phyloP scores from a whole-genome alignment of 2,888 invertebrate genomes.

The Pomacea canaliculata region DNA sequence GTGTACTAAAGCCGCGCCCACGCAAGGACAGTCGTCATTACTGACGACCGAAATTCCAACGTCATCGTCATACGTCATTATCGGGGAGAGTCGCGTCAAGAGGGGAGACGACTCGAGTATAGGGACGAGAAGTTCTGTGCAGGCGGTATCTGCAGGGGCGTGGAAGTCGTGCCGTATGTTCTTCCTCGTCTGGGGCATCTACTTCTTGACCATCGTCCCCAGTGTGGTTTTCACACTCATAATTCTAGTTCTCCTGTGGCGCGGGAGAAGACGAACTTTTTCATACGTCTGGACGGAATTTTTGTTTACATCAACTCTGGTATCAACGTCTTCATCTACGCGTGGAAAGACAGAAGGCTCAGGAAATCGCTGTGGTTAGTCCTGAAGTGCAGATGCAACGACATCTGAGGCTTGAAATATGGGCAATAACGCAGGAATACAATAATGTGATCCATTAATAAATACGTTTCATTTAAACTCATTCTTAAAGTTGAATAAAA shows the following conservation, averaged over 20 bases:
- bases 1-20: no score
- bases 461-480: no score
- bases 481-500: no score
- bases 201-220: not conserved
- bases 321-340: constrained; percentile 1
- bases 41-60: no score
- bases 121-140: no score
- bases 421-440: no score
- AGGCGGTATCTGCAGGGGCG: not conserved
- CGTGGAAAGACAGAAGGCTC: not conserved
- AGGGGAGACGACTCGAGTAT: no score
- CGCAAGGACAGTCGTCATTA: no score
- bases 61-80: no score
- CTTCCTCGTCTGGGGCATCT: constrained; percentile 1
- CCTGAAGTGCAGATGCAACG: not conserved
- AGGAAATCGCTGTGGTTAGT: not conserved
- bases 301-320: not conserved
- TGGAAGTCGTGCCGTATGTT: not conserved
- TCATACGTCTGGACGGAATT: not conserved
- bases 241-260: not conserved
- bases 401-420: not conserved
- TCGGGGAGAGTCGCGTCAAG: no score
- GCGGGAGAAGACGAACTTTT: not conserved
- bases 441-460: no score
- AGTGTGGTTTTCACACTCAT: not conserved